phyloP scores from a whole-genome alignment of 2,113 vertebrate species.

The Sialia sialis region DNA sequence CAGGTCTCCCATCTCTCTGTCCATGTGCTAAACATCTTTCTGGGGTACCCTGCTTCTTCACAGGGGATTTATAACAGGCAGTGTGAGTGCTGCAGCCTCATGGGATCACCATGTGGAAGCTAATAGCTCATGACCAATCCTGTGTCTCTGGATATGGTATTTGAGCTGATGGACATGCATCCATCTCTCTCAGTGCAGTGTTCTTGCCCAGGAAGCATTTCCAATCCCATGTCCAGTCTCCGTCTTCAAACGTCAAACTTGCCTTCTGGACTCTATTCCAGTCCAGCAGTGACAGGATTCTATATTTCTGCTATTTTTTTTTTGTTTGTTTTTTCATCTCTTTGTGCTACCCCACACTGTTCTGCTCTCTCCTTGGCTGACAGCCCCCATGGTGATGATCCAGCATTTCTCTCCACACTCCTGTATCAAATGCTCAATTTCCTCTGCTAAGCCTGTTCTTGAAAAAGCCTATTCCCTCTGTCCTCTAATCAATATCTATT shows the following conservation, averaged over 20 bases:
- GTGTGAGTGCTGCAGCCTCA: neutral
- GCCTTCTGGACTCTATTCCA: neutral
- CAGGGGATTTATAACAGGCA: neutral
- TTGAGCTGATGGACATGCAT: neutral
- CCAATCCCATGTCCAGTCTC: neutral
- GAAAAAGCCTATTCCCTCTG: neutral
- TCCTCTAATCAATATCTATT: neutral
- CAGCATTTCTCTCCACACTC: neutral
- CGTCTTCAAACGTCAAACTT: neutral
- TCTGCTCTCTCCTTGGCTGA: neutral
- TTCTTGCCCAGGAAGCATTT: neutral
- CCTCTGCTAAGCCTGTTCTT: neutral
- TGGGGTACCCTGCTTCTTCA: neutral
- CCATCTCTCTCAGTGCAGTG: neutral
- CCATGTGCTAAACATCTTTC: neutral
- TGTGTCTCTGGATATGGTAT: neutral
- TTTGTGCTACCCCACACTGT: neutral
- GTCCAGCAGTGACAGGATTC: neutral
- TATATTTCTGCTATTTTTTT: neutral
- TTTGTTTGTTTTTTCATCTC: neutral
- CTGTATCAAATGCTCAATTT: neutral
- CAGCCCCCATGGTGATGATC: neutral
- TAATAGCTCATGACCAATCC: neutral
- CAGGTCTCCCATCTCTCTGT: neutral
- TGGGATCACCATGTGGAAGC: neutral